Conservation (phyloP, 1,140 invertebrate genomes). For the Riptortus pedestris region DNA sequence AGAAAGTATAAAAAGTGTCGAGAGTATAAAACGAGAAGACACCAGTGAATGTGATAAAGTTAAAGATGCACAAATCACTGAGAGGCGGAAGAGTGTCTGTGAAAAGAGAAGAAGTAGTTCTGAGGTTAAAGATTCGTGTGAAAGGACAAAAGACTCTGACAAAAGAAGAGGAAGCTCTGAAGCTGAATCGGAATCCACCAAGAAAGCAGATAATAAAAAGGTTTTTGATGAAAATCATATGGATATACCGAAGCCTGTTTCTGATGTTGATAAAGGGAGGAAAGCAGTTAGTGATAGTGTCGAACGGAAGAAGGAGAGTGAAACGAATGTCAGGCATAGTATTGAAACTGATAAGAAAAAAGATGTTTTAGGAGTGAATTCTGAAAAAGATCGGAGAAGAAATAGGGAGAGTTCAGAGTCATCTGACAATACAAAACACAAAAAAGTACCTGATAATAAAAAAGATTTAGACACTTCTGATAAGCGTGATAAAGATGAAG, state of each 20-base stretch:
- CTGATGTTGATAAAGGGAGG: constrained; percentile 20
- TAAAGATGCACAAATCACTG: constrained; percentile 30
- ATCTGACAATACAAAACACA: constrained; percentile 30
- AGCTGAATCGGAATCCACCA: constrained; percentile 12
- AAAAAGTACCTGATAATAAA: constrained; percentile 32
- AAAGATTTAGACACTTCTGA: constrained; percentile 25
- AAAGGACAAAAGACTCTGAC: constrained; percentile 30
- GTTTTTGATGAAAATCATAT: constrained; percentile 14
- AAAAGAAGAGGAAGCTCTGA: constrained; percentile 28
- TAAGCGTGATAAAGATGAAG: constrained; percentile 21
- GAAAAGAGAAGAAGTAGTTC: constrained; percentile 26
- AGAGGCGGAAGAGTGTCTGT: constrained; percentile 30
- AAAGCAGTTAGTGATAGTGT: constrained; percentile 22
- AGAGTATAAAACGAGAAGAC: constrained; percentile 30
- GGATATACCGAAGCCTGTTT: neutral
- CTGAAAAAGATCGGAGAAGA: constrained; percentile 32
- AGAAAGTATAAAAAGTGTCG: constrained; percentile 22
- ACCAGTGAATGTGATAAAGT: constrained; percentile 30
- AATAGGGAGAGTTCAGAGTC: constrained; percentile 27
- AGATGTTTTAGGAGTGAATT: constrained; percentile 30
- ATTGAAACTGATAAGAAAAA: constrained; percentile 30
- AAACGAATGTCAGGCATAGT: constrained; percentile 26
- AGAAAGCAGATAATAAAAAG: constrained; percentile 16
- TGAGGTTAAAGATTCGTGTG: constrained; percentile 30
- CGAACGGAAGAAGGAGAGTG: constrained; percentile 27